Evolutionary conservation across 2,888 invertebrate species (phyloP).

Genomic region (Metopia argyrocephala): DNA sequence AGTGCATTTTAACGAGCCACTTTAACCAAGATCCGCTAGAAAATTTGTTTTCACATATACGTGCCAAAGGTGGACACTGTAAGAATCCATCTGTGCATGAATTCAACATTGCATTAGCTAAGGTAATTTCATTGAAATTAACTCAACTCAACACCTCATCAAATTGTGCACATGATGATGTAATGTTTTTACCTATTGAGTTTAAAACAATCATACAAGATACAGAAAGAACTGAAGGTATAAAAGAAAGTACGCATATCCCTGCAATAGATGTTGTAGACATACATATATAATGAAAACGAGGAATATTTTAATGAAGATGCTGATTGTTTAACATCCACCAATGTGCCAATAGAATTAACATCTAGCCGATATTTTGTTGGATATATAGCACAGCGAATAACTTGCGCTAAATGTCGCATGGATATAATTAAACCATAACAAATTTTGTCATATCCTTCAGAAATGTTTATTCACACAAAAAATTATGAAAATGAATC

Average conservation of each 20-base stretch:
- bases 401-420: not conserved
- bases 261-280: not conserved
- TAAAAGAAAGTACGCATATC: not conserved
- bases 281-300: conserved; percentile 1
- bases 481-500: conserved; percentile 1
- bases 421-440: not conserved
- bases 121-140: not conserved
- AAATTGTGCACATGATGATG: not conserved
- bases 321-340: not conserved
- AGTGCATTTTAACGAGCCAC: conserved; percentile 36
- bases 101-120: conserved; percentile 23
- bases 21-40: conserved; percentile 46
- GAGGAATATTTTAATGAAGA: conserved; percentile 4
- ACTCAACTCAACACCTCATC: not conserved
- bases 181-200: not conserved
- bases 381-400: not conserved
- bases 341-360: not conserved
- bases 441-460: not conserved
- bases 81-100: conserved; percentile 30
- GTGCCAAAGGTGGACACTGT: conserved; percentile 42
- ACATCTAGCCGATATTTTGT: not conserved
- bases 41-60: conserved; percentile 39
- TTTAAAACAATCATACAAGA: not conserved
- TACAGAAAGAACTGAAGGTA: not conserved
- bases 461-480: not conserved